A percentile compares a stretch with the other conserved stretches of the same genome.
phyloP scores from a whole-genome alignment of 2,888 invertebrate genomes.

The Drosophila phalerata region DNA sequence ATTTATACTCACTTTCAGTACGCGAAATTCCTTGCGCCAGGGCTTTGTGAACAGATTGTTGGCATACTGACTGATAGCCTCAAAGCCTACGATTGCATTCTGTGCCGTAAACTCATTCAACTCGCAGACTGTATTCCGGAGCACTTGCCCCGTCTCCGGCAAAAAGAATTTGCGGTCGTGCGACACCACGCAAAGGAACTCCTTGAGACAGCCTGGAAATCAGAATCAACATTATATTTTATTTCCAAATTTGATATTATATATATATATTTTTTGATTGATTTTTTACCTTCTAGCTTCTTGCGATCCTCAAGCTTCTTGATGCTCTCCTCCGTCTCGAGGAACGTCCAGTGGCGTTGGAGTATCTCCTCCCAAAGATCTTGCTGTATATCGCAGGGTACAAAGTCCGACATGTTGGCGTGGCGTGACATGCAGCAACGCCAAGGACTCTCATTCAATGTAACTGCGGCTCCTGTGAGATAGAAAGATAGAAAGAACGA shows the following conservation, averaged over 20 bases:
- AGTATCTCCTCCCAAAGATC: slow-evolving; percentile 91
- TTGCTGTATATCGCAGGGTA: slow-evolving; percentile 85
- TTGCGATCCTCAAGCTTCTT: slow-evolving; percentile 91
- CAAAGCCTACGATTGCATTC: slow-evolving; percentile 93
- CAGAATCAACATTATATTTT: too few species aligned
- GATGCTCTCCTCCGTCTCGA: slow-evolving; percentile 92
- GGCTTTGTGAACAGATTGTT: slow-evolving; percentile 94
- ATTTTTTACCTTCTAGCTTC: slow-evolving; percentile 90
- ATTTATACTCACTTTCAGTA: slow-evolving; percentile 89
- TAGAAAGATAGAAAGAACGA: slow-evolving; percentile 2
- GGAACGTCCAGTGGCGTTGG: slow-evolving; percentile 91
- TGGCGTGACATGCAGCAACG: slow-evolving; percentile 62
- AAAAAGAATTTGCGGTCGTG: slow-evolving; percentile 93
- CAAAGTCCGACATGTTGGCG: slow-evolving; percentile 84
- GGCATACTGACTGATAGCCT: slow-evolving; percentile 93
- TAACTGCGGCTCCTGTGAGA: slow-evolving; percentile 60
- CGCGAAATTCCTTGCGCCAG: slow-evolving; percentile 94
- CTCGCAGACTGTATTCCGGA: slow-evolving; percentile 90
- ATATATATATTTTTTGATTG: too few species aligned
- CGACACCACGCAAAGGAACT: slow-evolving; percentile 91
- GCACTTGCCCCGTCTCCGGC: slow-evolving; percentile 91
- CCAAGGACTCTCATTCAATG: slow-evolving; percentile 75
- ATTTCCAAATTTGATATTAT: too few species aligned
- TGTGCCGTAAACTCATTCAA: slow-evolving; percentile 92
- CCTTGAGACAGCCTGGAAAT: slow-evolving; percentile 90